A percentile compares a stretch with the other conserved stretches of the same genome.
These are phyloP conservation scores for Crossocerus cetratus DNA, from an alignment of 2,888 invertebrate species.

Conservation along the genomic window DNA sequence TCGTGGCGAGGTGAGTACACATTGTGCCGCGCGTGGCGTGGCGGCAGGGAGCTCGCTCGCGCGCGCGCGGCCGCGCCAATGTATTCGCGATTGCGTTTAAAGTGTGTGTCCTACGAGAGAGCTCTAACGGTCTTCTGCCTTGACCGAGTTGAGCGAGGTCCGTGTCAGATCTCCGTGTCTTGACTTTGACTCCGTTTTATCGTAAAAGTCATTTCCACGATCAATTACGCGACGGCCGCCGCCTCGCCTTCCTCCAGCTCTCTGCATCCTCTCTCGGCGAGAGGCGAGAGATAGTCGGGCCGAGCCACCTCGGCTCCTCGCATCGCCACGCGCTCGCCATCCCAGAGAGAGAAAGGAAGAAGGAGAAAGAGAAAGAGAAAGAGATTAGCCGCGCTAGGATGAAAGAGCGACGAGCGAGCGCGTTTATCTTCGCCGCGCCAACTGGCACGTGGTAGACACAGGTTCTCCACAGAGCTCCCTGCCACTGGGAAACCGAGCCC, in stretches of 20 bases:
- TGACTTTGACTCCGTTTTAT: slow-evolving; percentile 75
- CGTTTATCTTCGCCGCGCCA: no score
- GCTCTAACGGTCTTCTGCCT: slow-evolving; percentile 70
- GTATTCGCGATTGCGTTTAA: slow-evolving; percentile 38
- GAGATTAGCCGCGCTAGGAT: no score
- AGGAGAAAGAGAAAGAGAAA: no score
- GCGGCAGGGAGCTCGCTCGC: slow-evolving; percentile 3
- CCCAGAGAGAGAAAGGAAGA: no score
- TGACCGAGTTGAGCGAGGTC: slow-evolving; percentile 75
- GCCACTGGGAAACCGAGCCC: no score
- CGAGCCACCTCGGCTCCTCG: no score
- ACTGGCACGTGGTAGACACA: no score
- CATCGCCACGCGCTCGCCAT: no score
- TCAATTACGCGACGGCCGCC: slow-evolving; percentile 33
- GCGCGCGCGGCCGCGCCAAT: slow-evolving; percentile 33
- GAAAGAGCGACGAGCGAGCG: no score
- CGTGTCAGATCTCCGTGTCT: slow-evolving; percentile 73
- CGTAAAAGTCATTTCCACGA: slow-evolving; percentile 63
- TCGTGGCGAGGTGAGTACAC: slow-evolving; percentile 25
- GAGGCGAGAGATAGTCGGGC: no score
- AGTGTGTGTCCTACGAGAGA: slow-evolving; percentile 50
- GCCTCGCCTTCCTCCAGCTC: background rate
- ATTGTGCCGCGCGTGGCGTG: slow-evolving; percentile 24
- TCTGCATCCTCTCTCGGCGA: no score
- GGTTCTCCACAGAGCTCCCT: no score